Evolutionary conservation across 2,888 invertebrate species (phyloP).

Genomic region (Lamellibrachia columna): DNA sequence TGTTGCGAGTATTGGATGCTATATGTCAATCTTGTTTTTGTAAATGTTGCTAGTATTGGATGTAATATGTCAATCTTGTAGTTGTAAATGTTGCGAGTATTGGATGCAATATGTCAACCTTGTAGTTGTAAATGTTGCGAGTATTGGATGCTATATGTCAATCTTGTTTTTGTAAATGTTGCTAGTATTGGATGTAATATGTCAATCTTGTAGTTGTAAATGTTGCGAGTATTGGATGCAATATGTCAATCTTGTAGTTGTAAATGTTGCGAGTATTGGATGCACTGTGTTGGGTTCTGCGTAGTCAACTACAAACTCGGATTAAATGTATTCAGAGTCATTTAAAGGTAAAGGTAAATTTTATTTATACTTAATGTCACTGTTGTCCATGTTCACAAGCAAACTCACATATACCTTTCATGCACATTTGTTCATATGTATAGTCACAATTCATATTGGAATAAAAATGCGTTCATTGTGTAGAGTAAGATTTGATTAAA

Average conservation of each 20-base stretch:
- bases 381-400: neutral
- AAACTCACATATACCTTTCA: neutral
- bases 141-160: no score
- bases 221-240: no score
- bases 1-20: no score
- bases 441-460: neutral
- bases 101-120: no score
- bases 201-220: no score
- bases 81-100: no score
- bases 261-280: neutral
- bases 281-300: neutral
- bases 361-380: neutral
- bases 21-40: no score
- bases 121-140: no score
- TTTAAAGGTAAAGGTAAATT: neutral
- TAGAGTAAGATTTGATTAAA: slow-evolving; percentile 9
- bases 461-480: neutral
- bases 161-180: no score
- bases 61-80: no score
- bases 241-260: neutral
- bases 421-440: neutral
- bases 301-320: neutral
- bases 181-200: no score
- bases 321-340: neutral
- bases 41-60: no score